Conservation (phyloP, 2,797 vertebrate species). For the Darevskia mixta region DNA sequence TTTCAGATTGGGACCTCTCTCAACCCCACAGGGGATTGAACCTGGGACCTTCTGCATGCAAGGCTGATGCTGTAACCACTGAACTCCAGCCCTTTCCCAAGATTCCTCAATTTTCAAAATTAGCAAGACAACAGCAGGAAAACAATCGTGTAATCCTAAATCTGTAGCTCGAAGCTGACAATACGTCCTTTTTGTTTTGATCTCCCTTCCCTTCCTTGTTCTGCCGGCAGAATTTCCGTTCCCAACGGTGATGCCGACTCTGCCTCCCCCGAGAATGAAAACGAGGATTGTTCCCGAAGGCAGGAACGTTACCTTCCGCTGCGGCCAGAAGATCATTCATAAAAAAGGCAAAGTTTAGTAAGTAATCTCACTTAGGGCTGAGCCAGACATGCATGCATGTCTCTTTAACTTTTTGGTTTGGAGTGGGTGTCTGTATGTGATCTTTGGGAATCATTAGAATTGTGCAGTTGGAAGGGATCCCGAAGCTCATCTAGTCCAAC, state of each 20-base stretch:
- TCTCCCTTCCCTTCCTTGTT: neutral
- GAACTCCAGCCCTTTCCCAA: too few relatives aligned
- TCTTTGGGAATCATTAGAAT: too few relatives aligned
- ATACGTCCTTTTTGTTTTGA: neutral
- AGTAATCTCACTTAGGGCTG: slow-evolving; percentile 71
- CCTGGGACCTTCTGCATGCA: too few relatives aligned
- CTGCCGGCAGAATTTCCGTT: slow-evolving; percentile 89
- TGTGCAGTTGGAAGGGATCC: too few relatives aligned
- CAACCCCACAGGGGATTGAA: too few relatives aligned
- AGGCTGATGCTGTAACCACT: too few relatives aligned
- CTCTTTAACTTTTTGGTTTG: too few relatives aligned
- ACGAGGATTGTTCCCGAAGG: slow-evolving; percentile 91
- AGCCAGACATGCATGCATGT: neutral
- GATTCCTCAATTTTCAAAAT: neutral
- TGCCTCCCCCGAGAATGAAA: slow-evolving; percentile 89
- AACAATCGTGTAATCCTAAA: neutral
- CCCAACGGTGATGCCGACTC: slow-evolving; percentile 87
- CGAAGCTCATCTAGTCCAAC: too few relatives aligned
- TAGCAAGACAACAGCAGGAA: neutral
- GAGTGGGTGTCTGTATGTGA: neutral
- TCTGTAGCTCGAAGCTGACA: neutral
- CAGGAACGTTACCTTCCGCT: slow-evolving; percentile 94
- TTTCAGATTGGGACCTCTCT: too few relatives aligned
- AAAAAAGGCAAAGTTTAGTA: slow-evolving; percentile 96
- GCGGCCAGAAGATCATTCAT: slow-evolving; percentile 94